Evolutionary conservation across 92 coral and sea anemone species (phyloP), one percentile per base, ranked within the genome.

Genomic region (Pocillopora meandrina): DNA sequence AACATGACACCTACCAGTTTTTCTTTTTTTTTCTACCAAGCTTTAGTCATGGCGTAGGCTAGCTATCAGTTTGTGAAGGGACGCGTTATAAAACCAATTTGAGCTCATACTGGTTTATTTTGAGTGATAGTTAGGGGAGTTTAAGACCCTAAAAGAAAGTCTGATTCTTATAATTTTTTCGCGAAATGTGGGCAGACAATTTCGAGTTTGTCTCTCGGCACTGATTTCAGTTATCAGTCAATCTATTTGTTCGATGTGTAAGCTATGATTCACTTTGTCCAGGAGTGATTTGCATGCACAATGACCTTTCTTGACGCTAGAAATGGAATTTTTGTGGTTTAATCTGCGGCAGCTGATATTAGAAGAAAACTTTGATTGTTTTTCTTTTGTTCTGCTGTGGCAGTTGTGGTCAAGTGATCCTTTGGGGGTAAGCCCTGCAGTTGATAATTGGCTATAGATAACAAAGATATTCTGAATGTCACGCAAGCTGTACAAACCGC

Each of bases 401-500:
- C 61, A 31, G 35, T 56, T 21, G 86, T 33, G 70, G 73, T 42
- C 69, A 82, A 62, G 23, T 47, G 36, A 3, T 65, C 63, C 56
- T 62, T 61, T 60, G 59, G 55, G 57, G 60, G 77, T 76, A 23
- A 47, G 80, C 19, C n/a, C 63, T 17, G 63, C 34, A 1, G 56
- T 3, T 73, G 73, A 74, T 74, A 83, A 83, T 62, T 61, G 86
- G 86, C 80, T 74, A 42, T 60, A 61, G 76, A 72, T 61, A 64
- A 74, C 80, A 74, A 74, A 61, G 18, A 47, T 23, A 26, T 62
- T 42, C 80, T 52, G 23, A 34, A 73, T 83, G 86, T 73, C 86
- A 83, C 86, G 86, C 86, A 15, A 74, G 65, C 36, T 26, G 8
- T 57, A 55, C 42, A 74, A 62, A 63, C 78, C 85, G 71, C 86